Conservation (phyloP, 2,113 vertebrate species). For the Barbus barbus region DNA sequence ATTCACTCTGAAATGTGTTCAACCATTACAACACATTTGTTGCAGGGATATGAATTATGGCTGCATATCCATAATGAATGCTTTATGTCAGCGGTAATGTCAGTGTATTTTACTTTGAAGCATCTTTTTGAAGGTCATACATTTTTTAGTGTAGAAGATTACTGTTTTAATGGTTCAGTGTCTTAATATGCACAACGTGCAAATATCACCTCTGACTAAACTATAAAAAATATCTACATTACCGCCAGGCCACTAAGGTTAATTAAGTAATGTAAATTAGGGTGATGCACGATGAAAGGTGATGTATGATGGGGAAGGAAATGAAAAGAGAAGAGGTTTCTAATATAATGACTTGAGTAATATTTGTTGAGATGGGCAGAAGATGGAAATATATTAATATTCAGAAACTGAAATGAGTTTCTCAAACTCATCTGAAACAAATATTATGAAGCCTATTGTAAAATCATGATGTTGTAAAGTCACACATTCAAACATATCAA, state of each 20-base stretch:
- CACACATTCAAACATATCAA: neutral
- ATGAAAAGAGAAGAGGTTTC: slow-evolving; percentile 19
- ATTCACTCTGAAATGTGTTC: slow-evolving; percentile 11
- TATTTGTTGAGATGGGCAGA: neutral
- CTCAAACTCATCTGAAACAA: slow-evolving; percentile 9
- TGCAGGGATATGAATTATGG: neutral
- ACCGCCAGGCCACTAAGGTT: neutral
- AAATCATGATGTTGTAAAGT: neutral
- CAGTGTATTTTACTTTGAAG: neutral
- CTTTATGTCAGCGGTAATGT: neutral
- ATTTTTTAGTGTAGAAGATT: neutral
- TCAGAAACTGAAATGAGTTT: neutral
- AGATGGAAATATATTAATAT: neutral
- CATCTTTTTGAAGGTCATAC: slow-evolving; percentile 12
- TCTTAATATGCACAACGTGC: neutral
- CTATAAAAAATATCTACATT: slow-evolving; percentile 5
- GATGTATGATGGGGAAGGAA: slow-evolving; percentile 12
- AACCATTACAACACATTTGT: neutral
- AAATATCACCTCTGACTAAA: neutral
- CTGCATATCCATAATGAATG: neutral
- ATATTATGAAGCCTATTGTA: slow-evolving; percentile 6
- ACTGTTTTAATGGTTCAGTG: neutral
- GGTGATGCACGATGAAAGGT: neutral
- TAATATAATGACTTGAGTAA: neutral
- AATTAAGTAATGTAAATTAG: slow-evolving; percentile 12